Evolutionary conservation across 2,888 invertebrate genomes (phyloP), one percentile per base, ranked within the genome.

Genomic region (Cremastobaeus sp.): DNA sequence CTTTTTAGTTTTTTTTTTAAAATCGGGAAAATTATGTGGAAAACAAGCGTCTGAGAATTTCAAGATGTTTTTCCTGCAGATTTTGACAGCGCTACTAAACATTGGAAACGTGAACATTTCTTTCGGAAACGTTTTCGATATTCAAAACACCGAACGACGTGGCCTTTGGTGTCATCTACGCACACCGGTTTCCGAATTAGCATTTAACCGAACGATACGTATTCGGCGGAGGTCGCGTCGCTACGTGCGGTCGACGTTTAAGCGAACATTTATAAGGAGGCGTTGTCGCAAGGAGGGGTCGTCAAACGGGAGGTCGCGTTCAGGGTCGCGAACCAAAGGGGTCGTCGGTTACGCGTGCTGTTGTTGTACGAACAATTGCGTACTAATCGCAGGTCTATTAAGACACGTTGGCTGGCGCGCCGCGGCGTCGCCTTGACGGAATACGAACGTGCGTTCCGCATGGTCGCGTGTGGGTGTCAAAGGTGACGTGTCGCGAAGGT

Each of bases 391-490:
- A 65, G 74, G 71, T 62, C 75, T 69, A 71, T 71, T 57, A 64
- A 60, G 52, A 48, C 50, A 55, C 45, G 52, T 55, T 64, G n/a
- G 45, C 68, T 59, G 59, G 74, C 47, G 43, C 50, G 47, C 11
- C 20, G 30, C 30, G 39, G 28, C 15, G 37, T 59, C 47, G 59
- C 48, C 71, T 57, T 72, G 65, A 57, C 57, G 50, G 59, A 52
- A 54, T 52, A 41, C 45, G 54, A 55, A 45, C 55, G 50, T 60
- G 59, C 66, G 59, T 62, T 57, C 69, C 37, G 66, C 68, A 64
- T 71, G 75, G 71, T 62, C 71, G 68, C 66, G 60, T 62, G 69
- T 69, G 68, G 76, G 71, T 77, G 74, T 69, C 77, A 70, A 71
- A 76, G 74, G 74, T 71, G 74, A 64, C 71, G 71, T 68, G 73